Conservation (phyloP, 92 coral and sea anemone genomes). For the Desmophyllum pertusum region DNA sequence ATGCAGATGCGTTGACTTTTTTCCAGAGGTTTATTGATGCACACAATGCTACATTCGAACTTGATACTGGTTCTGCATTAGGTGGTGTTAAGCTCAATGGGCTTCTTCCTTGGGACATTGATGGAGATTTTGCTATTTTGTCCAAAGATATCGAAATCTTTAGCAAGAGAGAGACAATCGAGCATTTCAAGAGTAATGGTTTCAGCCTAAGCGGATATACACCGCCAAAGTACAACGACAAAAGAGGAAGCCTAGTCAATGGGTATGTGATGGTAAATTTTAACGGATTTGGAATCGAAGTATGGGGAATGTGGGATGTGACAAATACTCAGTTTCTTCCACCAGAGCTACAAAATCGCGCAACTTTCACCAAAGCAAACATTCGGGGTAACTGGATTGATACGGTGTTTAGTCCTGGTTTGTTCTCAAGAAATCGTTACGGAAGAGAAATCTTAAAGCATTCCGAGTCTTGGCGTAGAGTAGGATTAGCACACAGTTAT, state of each 20-base stretch:
- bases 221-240: not conserved
- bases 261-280: not conserved
- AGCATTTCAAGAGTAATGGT: constrained; percentile 38
- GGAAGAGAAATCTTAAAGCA: constrained; percentile 56
- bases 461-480: constrained; percentile 42
- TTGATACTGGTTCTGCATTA: constrained; percentile 47
- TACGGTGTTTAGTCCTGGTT: constrained; percentile 36
- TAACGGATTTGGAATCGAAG: not conserved
- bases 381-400: constrained; percentile 40
- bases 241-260: not conserved
- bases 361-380: constrained; percentile 33
- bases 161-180: constrained; percentile 8
- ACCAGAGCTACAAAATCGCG: constrained; percentile 26
- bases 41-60: constrained; percentile 45
- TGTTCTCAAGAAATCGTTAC: constrained; percentile 55
- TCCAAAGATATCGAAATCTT: constrained; percentile 33
- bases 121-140: constrained; percentile 41
- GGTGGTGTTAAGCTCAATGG: constrained; percentile 59
- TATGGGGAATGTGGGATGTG: not conserved
- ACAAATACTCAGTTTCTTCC: constrained; percentile 52
- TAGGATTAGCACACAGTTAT: constrained; percentile 29
- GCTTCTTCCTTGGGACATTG: constrained; percentile 60
- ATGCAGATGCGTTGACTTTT: not conserved
- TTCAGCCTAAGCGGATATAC: constrained; percentile 11
- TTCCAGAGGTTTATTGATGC: constrained; percentile 34